phyloP scores from a whole-genome alignment of 2,888 invertebrate genomes.

The Panorpa germanica region DNA sequence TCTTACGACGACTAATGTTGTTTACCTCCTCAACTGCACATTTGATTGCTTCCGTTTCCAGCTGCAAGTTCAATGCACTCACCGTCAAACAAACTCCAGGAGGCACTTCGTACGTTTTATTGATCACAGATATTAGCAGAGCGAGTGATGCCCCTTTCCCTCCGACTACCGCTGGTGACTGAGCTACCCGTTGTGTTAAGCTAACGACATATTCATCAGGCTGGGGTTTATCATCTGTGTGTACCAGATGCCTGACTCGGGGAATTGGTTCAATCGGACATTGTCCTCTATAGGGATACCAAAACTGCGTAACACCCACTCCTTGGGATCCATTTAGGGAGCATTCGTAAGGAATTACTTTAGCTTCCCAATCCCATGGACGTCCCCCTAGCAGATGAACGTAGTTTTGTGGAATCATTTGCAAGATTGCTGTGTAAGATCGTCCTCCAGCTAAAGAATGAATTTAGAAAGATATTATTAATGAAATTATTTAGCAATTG shows the following conservation, averaged over 20 bases:
- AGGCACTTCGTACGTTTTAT: slow-evolving; percentile 28
- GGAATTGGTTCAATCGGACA: slow-evolving; percentile 3
- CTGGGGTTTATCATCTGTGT: slow-evolving; percentile 15
- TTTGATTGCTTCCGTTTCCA: slow-evolving; percentile 28
- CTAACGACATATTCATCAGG: slow-evolving; percentile 21
- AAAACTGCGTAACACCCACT: slow-evolving; percentile 21
- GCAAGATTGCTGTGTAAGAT: slow-evolving; percentile 14
- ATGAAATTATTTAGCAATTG: background rate
- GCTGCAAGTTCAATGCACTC: slow-evolving; percentile 36
- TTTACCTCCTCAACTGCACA: slow-evolving; percentile 30
- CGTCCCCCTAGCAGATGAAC: slow-evolving; percentile 16
- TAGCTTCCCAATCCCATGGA: slow-evolving; percentile 17
- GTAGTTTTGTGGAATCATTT: slow-evolving; percentile 12
- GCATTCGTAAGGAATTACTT: slow-evolving; percentile 14
- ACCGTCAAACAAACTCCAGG: slow-evolving; percentile 52
- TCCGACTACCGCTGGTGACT: slow-evolving; percentile 40
- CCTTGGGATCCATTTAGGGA: slow-evolving; percentile 21
- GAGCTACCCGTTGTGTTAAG: slow-evolving; percentile 29
- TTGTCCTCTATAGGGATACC: slow-evolving; percentile 18
- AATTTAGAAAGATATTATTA: slow-evolving; percentile 3
- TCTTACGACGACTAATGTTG: slow-evolving; percentile 28
- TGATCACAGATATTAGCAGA: slow-evolving; percentile 28
- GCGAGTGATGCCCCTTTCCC: slow-evolving; percentile 67
- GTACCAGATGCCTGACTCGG: slow-evolving; percentile 17
- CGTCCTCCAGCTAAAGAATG: slow-evolving; percentile 14